phyloP scores from a whole-genome alignment of 2,888 invertebrate species.

The Drosophila infuscata region DNA sequence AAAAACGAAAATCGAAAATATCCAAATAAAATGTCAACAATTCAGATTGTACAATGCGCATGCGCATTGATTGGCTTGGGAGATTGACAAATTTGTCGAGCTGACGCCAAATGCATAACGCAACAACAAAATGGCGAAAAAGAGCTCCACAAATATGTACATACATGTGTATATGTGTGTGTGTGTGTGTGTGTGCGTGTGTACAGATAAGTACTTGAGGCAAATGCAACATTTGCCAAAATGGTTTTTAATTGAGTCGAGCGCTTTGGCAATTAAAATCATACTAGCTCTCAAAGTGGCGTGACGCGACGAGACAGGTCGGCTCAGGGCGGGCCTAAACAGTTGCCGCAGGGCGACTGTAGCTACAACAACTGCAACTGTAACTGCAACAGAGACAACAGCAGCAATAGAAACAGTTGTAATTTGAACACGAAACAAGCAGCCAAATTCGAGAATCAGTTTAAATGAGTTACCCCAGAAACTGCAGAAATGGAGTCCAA shows the following conservation, averaged over 20 bases:
- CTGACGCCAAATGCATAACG: constrained; percentile 52
- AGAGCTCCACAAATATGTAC: neutral
- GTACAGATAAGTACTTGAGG: constrained; percentile 23
- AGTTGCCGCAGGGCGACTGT: constrained; percentile 6
- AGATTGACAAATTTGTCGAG: constrained; percentile 70
- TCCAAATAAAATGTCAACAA: constrained; percentile 67
- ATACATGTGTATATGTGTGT: neutral
- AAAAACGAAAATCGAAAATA: constrained; percentile 10
- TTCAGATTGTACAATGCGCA: constrained; percentile 68
- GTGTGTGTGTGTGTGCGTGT: too few relatives aligned
- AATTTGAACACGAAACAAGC: constrained; percentile 8
- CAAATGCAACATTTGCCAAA: constrained; percentile 41
- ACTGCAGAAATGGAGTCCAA: constrained; percentile 1
- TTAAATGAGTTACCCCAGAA: constrained; percentile 17
- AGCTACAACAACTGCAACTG: neutral
- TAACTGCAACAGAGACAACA: neutral
- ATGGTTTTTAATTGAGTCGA: constrained; percentile 52
- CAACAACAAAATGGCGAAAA: constrained; percentile 8
- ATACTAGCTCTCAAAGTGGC: neutral
- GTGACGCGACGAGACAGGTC: constrained; percentile 5
- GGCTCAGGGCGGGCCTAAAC: constrained; percentile 1
- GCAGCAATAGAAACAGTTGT: neutral
- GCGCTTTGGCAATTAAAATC: constrained; percentile 61
- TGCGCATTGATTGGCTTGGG: constrained; percentile 56
- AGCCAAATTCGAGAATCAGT: constrained; percentile 23